Conservation (phyloP, 2,113 vertebrate genomes). For the Myiozetetes cayanensis region DNA sequence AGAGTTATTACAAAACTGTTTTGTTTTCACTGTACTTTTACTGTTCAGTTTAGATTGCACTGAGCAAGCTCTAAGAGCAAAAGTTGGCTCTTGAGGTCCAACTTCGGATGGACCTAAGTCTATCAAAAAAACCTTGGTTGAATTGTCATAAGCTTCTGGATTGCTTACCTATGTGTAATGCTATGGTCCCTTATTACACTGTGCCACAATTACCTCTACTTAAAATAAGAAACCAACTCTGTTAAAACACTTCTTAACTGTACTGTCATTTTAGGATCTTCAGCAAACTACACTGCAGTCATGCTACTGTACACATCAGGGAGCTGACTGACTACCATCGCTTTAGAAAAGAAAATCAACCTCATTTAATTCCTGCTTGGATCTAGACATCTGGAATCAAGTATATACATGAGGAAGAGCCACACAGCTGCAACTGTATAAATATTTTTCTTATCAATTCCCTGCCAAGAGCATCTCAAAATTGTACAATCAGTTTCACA, state of each 20-base stretch:
- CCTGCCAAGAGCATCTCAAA: constrained; percentile 11
- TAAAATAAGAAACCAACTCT: background rate
- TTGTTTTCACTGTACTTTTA: background rate
- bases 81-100: background rate
- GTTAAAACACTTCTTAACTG: background rate
- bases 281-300: background rate
- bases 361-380: background rate
- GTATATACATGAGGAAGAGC: background rate
- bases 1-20: background rate
- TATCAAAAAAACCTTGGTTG: background rate
- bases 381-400: constrained; percentile 31
- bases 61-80: background rate
- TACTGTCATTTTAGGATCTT: background rate
- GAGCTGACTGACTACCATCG: background rate
- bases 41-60: background rate
- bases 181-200: background rate
- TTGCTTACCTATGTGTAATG: background rate
- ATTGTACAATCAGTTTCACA: background rate
- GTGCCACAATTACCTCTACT: background rate
- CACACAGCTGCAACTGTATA: constrained; percentile 7
- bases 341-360: background rate
- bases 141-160: background rate
- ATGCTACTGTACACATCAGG: background rate
- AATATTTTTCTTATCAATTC: constrained; percentile 36
- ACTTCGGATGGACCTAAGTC: background rate